Evolutionary conservation across 2,113 vertebrate species (phyloP).

Genomic region (Empidonax alnorum): DNA sequence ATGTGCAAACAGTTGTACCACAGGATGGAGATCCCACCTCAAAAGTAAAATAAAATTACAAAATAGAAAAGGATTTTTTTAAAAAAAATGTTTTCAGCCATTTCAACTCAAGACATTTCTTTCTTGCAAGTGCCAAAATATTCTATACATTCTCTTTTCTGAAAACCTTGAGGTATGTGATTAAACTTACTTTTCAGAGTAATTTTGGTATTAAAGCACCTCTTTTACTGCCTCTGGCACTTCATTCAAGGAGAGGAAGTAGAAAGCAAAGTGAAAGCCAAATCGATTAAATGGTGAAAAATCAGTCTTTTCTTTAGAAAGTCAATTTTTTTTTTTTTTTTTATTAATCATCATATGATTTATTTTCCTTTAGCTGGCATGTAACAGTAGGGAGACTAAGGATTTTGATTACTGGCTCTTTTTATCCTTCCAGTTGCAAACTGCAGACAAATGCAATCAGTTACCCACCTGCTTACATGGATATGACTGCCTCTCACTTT

Average conservation of each 20-base stretch:
- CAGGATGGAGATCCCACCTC: background rate
- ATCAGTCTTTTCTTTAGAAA: background rate
- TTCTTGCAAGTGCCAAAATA: background rate
- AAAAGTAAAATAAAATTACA: background rate
- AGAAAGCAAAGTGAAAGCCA: constrained; percentile 2
- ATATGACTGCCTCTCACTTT: rapidly evolving
- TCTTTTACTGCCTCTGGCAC: background rate
- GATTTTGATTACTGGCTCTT: background rate
- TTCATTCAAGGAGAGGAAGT: background rate
- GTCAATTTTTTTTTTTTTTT: background rate
- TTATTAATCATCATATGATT: background rate
- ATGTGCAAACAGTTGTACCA: background rate
- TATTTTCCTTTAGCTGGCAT: background rate
- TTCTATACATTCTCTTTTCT: background rate
- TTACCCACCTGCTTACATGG: background rate
- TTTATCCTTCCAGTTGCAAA: background rate
- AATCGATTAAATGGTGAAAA: background rate
- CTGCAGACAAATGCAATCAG: background rate
- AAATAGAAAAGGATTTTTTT: background rate
- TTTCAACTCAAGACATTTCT: background rate
- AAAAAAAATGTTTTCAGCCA: background rate
- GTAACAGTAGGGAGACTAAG: background rate
- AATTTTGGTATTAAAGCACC: constrained; percentile 16
- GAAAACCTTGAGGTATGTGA: background rate
- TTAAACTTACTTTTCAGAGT: constrained; percentile 11